phyloP scores from a whole-genome alignment of 2,888 invertebrate species.

The Lithophane socia region DNA sequence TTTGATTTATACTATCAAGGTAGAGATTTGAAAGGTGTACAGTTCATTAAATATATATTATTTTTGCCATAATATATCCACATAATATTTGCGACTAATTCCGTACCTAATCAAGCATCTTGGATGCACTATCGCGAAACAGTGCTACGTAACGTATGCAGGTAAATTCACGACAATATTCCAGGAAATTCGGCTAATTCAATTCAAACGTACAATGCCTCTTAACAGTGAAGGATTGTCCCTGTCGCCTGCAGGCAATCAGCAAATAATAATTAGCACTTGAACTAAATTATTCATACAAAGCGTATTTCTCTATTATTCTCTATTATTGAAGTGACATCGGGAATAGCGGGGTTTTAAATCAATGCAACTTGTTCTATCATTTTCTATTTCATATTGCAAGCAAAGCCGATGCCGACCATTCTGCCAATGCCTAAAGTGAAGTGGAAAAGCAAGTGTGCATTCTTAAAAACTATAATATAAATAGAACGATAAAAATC shows the following conservation, averaged over 20 bases:
- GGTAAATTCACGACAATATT: slow-evolving; percentile 7
- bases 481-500: background rate
- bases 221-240: slow-evolving; percentile 10
- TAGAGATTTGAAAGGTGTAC: background rate
- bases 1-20: background rate
- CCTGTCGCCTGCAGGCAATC: slow-evolving; percentile 24
- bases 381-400: background rate
- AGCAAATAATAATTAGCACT: slow-evolving; percentile 43
- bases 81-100: background rate
- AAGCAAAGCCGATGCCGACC: background rate
- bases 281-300: slow-evolving; percentile 34
- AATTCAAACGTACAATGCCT: slow-evolving; percentile 39
- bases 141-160: background rate
- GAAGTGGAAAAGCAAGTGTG: background rate
- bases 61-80: background rate
- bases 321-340: background rate
- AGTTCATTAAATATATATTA: background rate
- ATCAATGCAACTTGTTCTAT: background rate
- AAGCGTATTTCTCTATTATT: slow-evolving; percentile 7
- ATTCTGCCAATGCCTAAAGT: background rate
- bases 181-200: slow-evolving; percentile 30
- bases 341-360: background rate
- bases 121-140: background rate
- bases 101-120: background rate
- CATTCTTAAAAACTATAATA: background rate